Evolutionary conservation across 2,888 invertebrate species (phyloP).

Genomic region (Caenorhabditis sp.): DNA sequence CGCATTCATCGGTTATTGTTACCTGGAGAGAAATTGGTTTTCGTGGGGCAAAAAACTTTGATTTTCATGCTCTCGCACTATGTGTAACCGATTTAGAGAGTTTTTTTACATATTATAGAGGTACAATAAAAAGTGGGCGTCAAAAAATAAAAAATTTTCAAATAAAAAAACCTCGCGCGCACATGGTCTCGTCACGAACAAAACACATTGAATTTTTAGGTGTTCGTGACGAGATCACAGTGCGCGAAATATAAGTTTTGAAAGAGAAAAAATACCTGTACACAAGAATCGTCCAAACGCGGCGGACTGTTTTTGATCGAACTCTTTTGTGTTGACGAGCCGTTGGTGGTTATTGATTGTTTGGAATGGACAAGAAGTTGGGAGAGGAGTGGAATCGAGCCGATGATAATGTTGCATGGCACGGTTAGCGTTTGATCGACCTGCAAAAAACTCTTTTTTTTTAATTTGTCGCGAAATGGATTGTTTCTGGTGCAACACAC

Average conservation of each 20-base stretch:
- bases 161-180: too few relatives aligned
- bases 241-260: too few relatives aligned
- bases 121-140: too few relatives aligned
- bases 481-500: too few relatives aligned
- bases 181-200: too few relatives aligned
- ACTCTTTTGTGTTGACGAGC: slow-evolving; percentile 31
- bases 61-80: background rate
- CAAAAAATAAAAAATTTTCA: too few relatives aligned
- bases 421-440: slow-evolving; percentile 53
- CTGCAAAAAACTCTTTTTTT: slow-evolving; percentile 27
- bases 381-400: slow-evolving; percentile 68
- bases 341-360: slow-evolving; percentile 24
- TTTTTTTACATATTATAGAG: too few relatives aligned
- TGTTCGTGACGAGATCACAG: too few relatives aligned
- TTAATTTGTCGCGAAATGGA: background rate
- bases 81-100: too few relatives aligned
- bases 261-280: slow-evolving; percentile 19
- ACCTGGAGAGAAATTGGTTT: slow-evolving; percentile 35
- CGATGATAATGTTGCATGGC: slow-evolving; percentile 61
- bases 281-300: slow-evolving; percentile 40
- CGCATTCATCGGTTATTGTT: slow-evolving; percentile 63
- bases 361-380: slow-evolving; percentile 58
- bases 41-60: background rate
- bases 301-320: slow-evolving; percentile 48
- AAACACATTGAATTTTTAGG: too few relatives aligned